Percentiles rank a stretch among this genome's conserved stretches.
These are phyloP conservation scores for Sceloporus undulatus DNA, from an alignment of 2,113 vertebrate genomes.

Conservation along the genomic window DNA sequence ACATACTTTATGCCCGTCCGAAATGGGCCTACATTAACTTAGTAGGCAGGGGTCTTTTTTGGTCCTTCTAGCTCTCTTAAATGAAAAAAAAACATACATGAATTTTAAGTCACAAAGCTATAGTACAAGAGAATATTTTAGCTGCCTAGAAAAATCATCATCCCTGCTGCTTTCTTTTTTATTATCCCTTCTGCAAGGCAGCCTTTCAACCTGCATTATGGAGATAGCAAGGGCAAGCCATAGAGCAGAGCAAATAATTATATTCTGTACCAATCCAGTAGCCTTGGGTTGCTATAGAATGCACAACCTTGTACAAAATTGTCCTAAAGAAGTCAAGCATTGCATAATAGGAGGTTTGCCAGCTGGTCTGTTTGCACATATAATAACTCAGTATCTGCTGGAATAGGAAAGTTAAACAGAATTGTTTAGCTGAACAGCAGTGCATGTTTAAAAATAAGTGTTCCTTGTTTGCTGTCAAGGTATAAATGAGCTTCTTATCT, in stretches of 20 bases:
- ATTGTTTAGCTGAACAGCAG: neutral
- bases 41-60: neutral
- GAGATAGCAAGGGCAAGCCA: neutral
- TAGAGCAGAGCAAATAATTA: constrained; percentile 37
- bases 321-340: neutral
- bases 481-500: constrained; percentile 26
- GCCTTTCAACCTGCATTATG: constrained; percentile 13
- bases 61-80: constrained; percentile 20
- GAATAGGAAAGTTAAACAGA: neutral
- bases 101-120: neutral
- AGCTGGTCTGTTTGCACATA: neutral
- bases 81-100: neutral
- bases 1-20: neutral
- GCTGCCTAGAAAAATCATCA: constrained; percentile 41
- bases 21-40: too few relatives aligned
- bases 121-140: neutral
- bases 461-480: neutral
- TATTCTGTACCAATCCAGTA: neutral
- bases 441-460: neutral
- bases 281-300: neutral
- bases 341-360: neutral
- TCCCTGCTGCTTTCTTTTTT: constrained; percentile 33
- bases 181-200: constrained; percentile 26
- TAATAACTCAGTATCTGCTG: neutral
- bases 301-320: constrained; percentile 14